Base-by-base conservation (phyloP, 2,888 invertebrate genomes). In the Cantharis rustica region DNA sequence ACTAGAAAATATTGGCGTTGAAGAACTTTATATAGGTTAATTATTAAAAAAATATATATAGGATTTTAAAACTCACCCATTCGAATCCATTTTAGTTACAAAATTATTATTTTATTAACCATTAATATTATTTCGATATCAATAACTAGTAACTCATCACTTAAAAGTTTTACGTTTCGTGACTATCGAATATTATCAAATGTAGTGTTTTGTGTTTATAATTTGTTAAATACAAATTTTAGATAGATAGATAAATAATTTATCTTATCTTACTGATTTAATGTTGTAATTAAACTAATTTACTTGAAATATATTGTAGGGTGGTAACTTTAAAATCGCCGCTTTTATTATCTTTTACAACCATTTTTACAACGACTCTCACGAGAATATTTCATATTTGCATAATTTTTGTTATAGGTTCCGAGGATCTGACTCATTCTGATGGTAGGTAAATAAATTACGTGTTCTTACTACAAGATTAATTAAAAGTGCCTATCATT, bases 231-330 rank as follows among this genome's bases (percentile, higher is more conserved):
- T 47, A 47, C 13, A 47, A 47, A 66, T 13, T 66, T 66, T 66
- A 66, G 64, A 66, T 66, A 69, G 16, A 69, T 69, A 23, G 64
- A 66, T 66, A 69, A 31, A 69, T 69, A 23, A 61, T 61, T 73
- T 73, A 73, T 73, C 73, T 73, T 73, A 73, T 73, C 73, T 16
- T 20, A 17, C 27, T 13, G 47, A 5, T 61, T 69, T 73, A 62
- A 73, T 61, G 26, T 69, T 68, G 73, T 73, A 73, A 73, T 73
- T 73, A 73, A 73, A 73, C 62, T 73, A 31, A 73, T 73, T 73
- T 73, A 73, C 62, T 68, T 69, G 16, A 27, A 68, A 68, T 68
- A 68, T 47, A 47, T 47, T 47, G n/a, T 47, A 47, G n/a, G 47
- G 13, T 47, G n/a, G 47, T 47, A 47, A 47, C 47, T 47, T 47